Evolutionary conservation across 2,113 vertebrate species (phyloP), one percentile per base, ranked within the genome.

Genomic region (Noturus placidus): DNA sequence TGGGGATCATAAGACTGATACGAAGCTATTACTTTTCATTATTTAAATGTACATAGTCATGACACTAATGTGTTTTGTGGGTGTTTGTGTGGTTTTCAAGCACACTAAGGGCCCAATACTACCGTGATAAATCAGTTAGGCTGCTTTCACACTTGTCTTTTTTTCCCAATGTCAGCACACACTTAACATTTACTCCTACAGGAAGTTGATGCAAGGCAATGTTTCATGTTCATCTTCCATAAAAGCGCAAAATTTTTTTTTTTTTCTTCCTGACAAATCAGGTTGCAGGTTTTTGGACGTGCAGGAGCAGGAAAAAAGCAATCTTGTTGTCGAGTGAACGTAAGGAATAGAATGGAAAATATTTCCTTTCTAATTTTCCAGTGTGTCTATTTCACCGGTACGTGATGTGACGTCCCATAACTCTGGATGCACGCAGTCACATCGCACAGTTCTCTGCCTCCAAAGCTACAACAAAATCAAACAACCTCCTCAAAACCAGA

Each of bases 21-120:
- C 2, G 1, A 57, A 74, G 50, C 30, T 9, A 59, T 85, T 77
- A 77, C 7, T 52, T 63, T 46, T 86, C 10, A 63, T 63, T 46
- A 78, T 79, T 65, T 86, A 77, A 86, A 63, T 84, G 67, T 56
- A 72, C 20, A 56, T 35, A 57, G 67, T 74, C 6, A 33, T 30
- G 14, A 57, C 50, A 80, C 76, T 78, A 54, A 7, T 46, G 42
- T 46, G 42, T 20, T 22, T 59, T 22, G 5, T 20, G 5, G 17
- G 3, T 33, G 9, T 52, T 9, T 38, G 42, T 42, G 42, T 46
- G 42, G 42, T 22, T 25, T 17, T 15, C 46, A 52, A n/a, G 42
- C 22, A 50, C 74, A 50, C 22, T 50, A 5, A 52, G 46, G 46
- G 52, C 27, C 46, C 50, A 33, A 30, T 22, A 22, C 30, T 57